phyloP scores from a whole-genome alignment of 2,113 vertebrate species.

The Apteryx owenii region DNA sequence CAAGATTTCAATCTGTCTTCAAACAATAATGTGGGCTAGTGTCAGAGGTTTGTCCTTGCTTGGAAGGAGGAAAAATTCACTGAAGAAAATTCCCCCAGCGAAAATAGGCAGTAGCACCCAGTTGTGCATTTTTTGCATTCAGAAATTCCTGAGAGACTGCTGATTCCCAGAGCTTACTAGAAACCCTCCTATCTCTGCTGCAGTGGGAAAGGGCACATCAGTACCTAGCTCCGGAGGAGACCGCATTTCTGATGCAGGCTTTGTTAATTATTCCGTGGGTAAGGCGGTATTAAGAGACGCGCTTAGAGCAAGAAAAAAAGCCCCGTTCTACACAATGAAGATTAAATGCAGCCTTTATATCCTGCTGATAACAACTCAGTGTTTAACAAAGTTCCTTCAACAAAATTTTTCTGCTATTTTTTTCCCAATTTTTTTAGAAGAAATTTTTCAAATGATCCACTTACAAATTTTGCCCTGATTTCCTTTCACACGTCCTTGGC shows the following conservation, averaged over 20 bases:
- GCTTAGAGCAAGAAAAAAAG: not conserved
- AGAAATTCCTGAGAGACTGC: slow-evolving; percentile 6
- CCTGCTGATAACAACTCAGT: not conserved
- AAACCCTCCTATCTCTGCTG: not conserved
- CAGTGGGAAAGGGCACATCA: slow-evolving; percentile 1
- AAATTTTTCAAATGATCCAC: not conserved
- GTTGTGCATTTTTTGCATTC: not conserved
- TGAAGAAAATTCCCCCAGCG: slow-evolving; percentile 9
- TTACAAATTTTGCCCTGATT: not conserved
- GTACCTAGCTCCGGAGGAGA: slow-evolving; percentile 1
- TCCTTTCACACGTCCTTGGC: not conserved
- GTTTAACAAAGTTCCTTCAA: not conserved
- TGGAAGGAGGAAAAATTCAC: slow-evolving; percentile 9
- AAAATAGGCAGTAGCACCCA: not conserved
- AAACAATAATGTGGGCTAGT: slow-evolving; percentile 63
- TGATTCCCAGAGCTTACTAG: not conserved
- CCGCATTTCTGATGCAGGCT: not conserved
- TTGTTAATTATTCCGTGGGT: not conserved
- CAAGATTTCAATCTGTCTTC: slow-evolving; percentile 64
- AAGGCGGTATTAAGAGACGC: not conserved
- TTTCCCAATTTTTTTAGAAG: not conserved
- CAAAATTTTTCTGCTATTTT: fast-evolving
- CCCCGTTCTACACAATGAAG: not conserved
- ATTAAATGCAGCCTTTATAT: not conserved
- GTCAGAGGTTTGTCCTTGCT: slow-evolving; percentile 68